A percentile compares a stretch with the other conserved stretches of the same genome.
Conservation (phyloP, 92 coral and sea anemone genomes). For the Pocillopora meandrina region DNA sequence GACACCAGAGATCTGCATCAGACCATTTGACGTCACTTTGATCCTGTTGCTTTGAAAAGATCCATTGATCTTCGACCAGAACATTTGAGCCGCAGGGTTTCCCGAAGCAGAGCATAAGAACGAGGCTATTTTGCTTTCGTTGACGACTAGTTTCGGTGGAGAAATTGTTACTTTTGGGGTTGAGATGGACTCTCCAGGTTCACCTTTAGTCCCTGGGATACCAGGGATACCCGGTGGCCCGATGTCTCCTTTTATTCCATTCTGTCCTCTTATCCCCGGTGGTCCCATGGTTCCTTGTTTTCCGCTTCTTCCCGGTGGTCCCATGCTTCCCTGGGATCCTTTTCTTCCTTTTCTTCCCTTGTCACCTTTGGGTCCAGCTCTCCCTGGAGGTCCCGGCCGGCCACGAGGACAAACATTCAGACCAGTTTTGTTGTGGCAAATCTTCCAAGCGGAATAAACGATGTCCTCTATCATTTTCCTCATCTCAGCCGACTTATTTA, state of each 20-base stretch:
- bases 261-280: not conserved
- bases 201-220: no score
- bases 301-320: not conserved
- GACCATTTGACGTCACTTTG: not conserved
- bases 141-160: no score
- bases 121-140: no score
- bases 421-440: not conserved
- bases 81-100: no score
- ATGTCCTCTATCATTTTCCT: not conserved
- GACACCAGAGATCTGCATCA: not conserved
- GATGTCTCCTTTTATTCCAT: not conserved
- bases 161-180: no score
- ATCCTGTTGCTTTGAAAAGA: not conserved
- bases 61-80: no score
- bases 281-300: not conserved
- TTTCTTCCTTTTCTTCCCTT: not conserved
- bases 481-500: not conserved
- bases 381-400: conserved; percentile 19
- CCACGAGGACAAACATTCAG: conserved; percentile 14
- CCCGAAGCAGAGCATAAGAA: no score
- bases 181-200: no score
- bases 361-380: conserved; percentile 11
- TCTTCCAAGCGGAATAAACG: not conserved
- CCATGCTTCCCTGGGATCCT: not conserved
- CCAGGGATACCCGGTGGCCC: not conserved